Evolutionary conservation across 92 coral and sea anemone species (phyloP), one percentile per base, ranked within the genome.

Genomic region (Umimayanthus chanpuru): DNA sequence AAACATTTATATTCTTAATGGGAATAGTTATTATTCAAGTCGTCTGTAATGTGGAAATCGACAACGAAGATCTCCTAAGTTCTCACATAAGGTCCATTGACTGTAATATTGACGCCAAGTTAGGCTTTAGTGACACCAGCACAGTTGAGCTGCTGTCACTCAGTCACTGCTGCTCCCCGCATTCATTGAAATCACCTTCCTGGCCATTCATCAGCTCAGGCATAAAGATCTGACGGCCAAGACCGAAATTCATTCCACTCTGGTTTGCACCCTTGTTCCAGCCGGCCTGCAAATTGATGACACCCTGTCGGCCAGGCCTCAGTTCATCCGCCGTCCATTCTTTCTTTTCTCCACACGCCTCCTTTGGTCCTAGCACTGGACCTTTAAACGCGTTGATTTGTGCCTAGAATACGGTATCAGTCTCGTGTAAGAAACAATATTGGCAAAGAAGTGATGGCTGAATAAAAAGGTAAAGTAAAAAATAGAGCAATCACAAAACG

Each of bases 251-350:
- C 64, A 83, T 83, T 43, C 87, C 87, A 9, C 4, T 40, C 50
- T 70, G 76, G 78, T 25, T 83, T 5, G 87, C 87, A 9, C 78
- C 77, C 28, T 83, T 83, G 29, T 83, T 83, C 64, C 77, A 39
- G 8, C 87, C 87, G 10, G 77, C 58, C 87, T 83, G 87, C 41
- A 83, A 67, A 56, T 83, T 83, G 77, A 83, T 83, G 16, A 83
- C 76, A 2, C 77, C 77, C 23, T 83, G 77, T 1, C 87, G 39
- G 6, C 58, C 87, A 4, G 87, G 39, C 50, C 87, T 47, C 66
- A 83, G 43, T 20, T 68, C 43, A 3, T 83, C 87, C 65, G 26
- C 29, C 6, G 78, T 16, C 78, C 87, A 83, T 7, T 41, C 41
- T 16, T 28, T 83, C 25, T 83, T 70, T 15, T 83, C 58, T 5